Evolutionary conservation across 2,888 invertebrate genomes (phyloP).

Genomic region (Eupithecia subfuscata): DNA sequence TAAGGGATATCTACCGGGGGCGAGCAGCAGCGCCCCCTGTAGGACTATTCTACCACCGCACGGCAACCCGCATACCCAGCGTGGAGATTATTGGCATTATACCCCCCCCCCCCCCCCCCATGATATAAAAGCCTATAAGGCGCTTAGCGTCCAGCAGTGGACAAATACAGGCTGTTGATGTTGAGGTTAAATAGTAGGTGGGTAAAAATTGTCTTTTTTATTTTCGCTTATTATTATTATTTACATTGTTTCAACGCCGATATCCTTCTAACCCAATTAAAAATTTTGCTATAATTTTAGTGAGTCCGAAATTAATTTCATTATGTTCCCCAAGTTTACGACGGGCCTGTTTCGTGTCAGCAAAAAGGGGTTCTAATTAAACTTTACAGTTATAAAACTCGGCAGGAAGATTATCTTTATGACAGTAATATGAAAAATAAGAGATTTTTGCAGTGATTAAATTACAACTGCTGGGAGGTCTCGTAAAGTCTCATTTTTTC

Average conservation of each 20-base stretch:
- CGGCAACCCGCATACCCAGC: too few relatives aligned
- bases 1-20: too few relatives aligned
- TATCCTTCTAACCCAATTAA: background rate
- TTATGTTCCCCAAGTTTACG: constrained; percentile 37
- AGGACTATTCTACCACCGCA: too few relatives aligned
- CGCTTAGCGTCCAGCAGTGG: too few relatives aligned
- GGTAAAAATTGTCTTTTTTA: background rate
- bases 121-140: too few relatives aligned
- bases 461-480: background rate
- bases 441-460: constrained; percentile 3
- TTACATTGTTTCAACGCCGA: background rate
- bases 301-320: constrained; percentile 31
- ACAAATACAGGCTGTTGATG: too few relatives aligned
- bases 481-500: background rate
- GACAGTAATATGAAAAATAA: constrained; percentile 19
- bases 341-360: constrained; percentile 35
- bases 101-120: too few relatives aligned
- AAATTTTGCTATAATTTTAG: background rate
- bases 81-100: too few relatives aligned
- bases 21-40: too few relatives aligned
- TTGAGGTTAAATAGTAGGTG: background rate
- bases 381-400: constrained; percentile 37
- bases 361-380: constrained; percentile 43
- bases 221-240: background rate
- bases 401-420: constrained; percentile 27